Percentiles rank a stretch among this genome's conserved stretches.
Evolutionary conservation across 2,888 invertebrate species (phyloP).

Genomic region (Cancer borealis): DNA sequence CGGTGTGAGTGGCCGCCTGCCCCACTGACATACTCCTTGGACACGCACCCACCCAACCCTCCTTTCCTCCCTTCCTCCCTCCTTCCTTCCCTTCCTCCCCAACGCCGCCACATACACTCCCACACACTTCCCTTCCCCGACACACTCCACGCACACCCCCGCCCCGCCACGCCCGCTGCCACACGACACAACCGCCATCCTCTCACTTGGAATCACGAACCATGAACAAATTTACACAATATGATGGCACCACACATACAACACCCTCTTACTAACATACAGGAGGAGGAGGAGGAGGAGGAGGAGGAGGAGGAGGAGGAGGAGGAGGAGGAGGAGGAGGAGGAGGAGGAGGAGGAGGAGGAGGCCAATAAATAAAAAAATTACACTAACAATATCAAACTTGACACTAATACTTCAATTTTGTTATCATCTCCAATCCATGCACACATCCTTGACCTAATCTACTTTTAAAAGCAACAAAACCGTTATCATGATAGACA

Average conservation of each 20-base stretch:
- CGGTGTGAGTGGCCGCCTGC: constrained; percentile 34
- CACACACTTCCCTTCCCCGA: background rate
- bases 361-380: too few relatives aligned
- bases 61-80: background rate
- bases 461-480: too few relatives aligned
- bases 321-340: too few relatives aligned
- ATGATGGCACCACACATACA: background rate
- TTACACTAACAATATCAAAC: too few relatives aligned
- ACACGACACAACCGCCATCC: constrained; percentile 6
- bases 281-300: too few relatives aligned
- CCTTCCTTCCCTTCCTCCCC: background rate
- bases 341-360: too few relatives aligned
- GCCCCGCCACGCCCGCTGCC: background rate
- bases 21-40: constrained; percentile 13
- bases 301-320: too few relatives aligned
- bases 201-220: background rate
- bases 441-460: too few relatives aligned
- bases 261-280: too few relatives aligned
- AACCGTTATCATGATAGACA: too few relatives aligned
- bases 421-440: too few relatives aligned
- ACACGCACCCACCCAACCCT: background rate
- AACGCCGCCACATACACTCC: background rate
- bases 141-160: background rate
- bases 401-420: too few relatives aligned
- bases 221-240: background rate